A percentile compares a stretch with the other conserved stretches of the same genome.
These are phyloP conservation scores for Xenopus petersii DNA, from an alignment of 2,797 vertebrate species.

Conservation along the genomic window DNA sequence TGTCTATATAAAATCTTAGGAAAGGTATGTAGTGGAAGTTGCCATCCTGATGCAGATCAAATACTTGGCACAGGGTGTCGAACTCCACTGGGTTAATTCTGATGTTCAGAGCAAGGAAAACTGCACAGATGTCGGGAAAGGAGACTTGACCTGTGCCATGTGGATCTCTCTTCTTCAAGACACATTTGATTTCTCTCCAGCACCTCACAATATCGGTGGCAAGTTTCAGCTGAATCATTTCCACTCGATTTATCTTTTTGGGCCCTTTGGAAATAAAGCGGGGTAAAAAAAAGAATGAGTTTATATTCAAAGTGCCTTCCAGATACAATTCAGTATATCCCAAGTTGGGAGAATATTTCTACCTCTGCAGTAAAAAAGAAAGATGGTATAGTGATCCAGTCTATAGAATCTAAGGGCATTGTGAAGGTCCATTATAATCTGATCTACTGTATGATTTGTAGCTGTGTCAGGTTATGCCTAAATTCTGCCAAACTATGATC, in stretches of 20 bases:
- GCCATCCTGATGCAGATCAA: constrained; percentile 39
- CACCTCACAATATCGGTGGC: constrained; percentile 32
- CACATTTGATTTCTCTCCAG: constrained; percentile 43
- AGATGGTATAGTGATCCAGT: too few species aligned
- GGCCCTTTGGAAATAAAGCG: not conserved
- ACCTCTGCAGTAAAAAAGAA: too few species aligned
- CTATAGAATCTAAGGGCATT: too few species aligned
- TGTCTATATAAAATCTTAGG: constrained; percentile 39
- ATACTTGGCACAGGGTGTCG: constrained; percentile 44
- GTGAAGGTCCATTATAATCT: too few species aligned
- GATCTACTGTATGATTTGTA: too few species aligned
- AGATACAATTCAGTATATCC: too few species aligned
- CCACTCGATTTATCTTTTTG: constrained; percentile 22
- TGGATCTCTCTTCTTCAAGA: constrained; percentile 41
- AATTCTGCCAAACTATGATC: too few species aligned
- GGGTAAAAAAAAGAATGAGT: not conserved
- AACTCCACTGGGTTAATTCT: constrained; percentile 36
- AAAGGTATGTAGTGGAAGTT: constrained; percentile 49
- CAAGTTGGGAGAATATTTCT: too few species aligned
- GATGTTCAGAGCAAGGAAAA: constrained; percentile 29
- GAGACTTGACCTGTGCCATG: constrained; percentile 42
- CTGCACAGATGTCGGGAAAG: constrained; percentile 39
- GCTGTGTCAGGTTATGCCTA: too few species aligned
- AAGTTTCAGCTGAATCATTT: constrained; percentile 28
- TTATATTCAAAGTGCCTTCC: too few species aligned